A percentile compares a stretch with the other conserved stretches of the same genome.
These are phyloP conservation scores for Oxycera nigricornis DNA, from an alignment of 2,888 invertebrate genomes.

Conservation along the genomic window DNA sequence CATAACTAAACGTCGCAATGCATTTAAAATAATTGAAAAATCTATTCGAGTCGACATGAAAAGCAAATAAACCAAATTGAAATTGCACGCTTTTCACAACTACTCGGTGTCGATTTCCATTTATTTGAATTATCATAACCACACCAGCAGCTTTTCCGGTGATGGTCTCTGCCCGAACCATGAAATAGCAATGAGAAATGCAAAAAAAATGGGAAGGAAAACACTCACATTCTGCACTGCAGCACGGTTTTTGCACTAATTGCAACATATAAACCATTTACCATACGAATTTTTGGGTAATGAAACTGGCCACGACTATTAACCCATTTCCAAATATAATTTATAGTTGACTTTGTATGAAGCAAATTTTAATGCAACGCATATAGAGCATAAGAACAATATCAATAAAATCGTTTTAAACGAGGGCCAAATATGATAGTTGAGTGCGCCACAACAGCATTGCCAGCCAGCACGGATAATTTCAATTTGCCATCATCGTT, in stretches of 20 bases:
- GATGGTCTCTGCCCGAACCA: background rate
- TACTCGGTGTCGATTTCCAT: background rate
- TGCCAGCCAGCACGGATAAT: background rate
- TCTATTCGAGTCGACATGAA: too few relatives aligned
- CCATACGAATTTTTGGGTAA: background rate
- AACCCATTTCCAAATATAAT: slow-evolving; percentile 20
- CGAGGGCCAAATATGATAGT: slow-evolving; percentile 2
- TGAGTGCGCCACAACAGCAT: background rate
- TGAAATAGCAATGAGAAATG: background rate
- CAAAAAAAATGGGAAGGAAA: background rate
- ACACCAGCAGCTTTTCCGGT: too few relatives aligned
- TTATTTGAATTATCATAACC: too few relatives aligned
- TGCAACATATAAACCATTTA: slow-evolving; percentile 2
- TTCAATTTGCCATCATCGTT: background rate
- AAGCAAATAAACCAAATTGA: background rate
- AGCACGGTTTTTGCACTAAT: background rate
- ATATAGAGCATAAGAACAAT: background rate
- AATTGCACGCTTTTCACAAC: background rate
- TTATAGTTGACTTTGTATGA: slow-evolving; percentile 18
- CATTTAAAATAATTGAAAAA: too few relatives aligned
- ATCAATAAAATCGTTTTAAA: background rate
- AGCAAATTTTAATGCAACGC: background rate
- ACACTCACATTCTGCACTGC: background rate
- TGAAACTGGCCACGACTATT: slow-evolving; percentile 23
- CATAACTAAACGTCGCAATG: too few relatives aligned